Evolutionary conservation across 2,113 vertebrate genomes (phyloP), one percentile per base, ranked within the genome.

Genomic region (Galemys pyrenaicus): DNA sequence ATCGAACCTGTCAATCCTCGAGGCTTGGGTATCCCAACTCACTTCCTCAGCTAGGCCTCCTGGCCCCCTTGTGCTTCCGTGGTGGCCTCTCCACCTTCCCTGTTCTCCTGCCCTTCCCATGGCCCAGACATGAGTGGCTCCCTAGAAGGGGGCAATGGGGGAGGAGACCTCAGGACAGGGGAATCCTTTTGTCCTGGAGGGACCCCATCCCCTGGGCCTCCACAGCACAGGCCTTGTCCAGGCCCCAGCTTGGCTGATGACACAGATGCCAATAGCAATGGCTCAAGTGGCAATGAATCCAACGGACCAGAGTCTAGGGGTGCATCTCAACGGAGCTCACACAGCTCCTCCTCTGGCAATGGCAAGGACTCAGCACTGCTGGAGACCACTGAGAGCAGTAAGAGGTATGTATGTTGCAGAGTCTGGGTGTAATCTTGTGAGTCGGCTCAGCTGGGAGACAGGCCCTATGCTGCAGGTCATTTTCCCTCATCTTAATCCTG

Each of bases 271-370:
- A 98, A 98, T 65, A 98, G 98, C 97, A 98, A 98, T 17, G 98
- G 98, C 39, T 99, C 99, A 20, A 99, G 99, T 1, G 99, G 99
- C 68, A 99, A 99, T 62, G 99, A 99, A 89, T 99, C 99, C 0
- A 99, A 98, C 0, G 99, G 99, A 71, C 97, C 98, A 3, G 99
- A 99, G 28, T 99, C 98, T 22, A 95, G 98, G 79, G 97, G 97
- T 15, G 98, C 97, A 81, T 97, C 97, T 35, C 97, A 97, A 5
- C 97, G 97, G 85, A 99, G 99, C 95, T 99, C 99, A 39, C 98
- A 98, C 91, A 98, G 98, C 92, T 99, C 98, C 16, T 99, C 99
- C 1, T 98, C 98, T 0, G 98, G 98, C 87, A 99, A 99, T 4
- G 98, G 99, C 75, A 99, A 99, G 82, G 99, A 99, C 95, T 99